A percentile compares a stretch with the other conserved stretches of the same genome.
Evolutionary conservation across 2,797 vertebrate genomes (phyloP).

Genomic region (Eremophila alpestris): DNA sequence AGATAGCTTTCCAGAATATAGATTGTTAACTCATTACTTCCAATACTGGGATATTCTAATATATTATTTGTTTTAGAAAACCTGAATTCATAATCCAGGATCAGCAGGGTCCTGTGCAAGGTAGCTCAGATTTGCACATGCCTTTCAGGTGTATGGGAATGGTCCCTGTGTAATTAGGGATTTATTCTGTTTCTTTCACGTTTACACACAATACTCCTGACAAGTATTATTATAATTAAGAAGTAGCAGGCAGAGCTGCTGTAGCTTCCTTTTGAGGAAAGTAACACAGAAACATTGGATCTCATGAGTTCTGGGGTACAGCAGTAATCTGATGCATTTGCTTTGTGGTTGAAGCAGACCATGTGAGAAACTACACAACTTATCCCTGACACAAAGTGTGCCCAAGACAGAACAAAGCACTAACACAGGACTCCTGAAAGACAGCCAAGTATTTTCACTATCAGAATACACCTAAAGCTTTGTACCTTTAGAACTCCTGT

Average conservation of each 20-base stretch:
- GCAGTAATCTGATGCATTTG: not conserved
- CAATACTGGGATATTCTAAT: not conserved
- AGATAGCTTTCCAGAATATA: not conserved
- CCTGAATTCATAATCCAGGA: not conserved
- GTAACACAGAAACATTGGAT: not conserved
- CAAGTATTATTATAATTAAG: not conserved
- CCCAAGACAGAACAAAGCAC: not conserved
- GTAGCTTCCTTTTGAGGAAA: not conserved
- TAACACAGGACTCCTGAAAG: not conserved
- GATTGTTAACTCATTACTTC: not conserved
- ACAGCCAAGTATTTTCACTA: not conserved
- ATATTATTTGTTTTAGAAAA: not conserved
- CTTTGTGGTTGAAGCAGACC: not conserved
- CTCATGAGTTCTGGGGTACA: not conserved
- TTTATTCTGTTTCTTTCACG: not conserved
- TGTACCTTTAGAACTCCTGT: not conserved
- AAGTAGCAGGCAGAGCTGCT: not conserved
- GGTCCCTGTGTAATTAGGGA: not conserved
- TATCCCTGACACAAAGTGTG: not conserved
- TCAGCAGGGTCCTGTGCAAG: not conserved
- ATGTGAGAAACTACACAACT: not conserved
- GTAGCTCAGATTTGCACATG: not conserved
- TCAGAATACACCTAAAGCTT: not conserved
- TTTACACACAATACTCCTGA: not conserved
- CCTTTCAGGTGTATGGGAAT: not conserved